Percentiles rank a stretch among this genome's conserved stretches.
Evolutionary conservation across 2,797 vertebrate species (phyloP).

Genomic region (Melanogrammus aeglefinus): DNA sequence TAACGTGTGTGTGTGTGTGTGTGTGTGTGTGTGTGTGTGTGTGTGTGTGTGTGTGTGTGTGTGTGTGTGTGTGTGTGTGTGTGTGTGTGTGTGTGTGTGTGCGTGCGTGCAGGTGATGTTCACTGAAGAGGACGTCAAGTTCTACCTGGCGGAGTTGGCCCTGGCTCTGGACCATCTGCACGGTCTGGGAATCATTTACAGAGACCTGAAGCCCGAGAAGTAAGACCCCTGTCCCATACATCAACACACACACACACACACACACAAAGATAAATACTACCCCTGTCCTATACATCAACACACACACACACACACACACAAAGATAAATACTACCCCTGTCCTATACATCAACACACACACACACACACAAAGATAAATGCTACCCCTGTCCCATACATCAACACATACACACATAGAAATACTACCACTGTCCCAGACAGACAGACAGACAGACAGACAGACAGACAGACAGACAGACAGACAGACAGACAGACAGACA

Average conservation of each 20-base stretch:
- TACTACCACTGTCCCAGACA: neutral
- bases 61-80: conserved; percentile 1
- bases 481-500: neutral
- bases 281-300: neutral
- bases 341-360: neutral
- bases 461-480: neutral
- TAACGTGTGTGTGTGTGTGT: neutral
- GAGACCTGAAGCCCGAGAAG: conserved; percentile 97
- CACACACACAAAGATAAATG: neutral
- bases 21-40: conserved; percentile 1
- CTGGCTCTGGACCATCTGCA: conserved; percentile 94
- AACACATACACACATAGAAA: neutral
- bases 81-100: conserved; percentile 14
- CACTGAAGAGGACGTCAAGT: conserved; percentile 98
- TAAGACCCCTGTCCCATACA: conserved; percentile 35
- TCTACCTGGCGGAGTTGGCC: conserved; percentile 92
- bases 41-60: conserved; percentile 1
- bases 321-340: neutral
- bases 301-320: neutral
- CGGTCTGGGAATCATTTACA: conserved; percentile 92
- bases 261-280: neutral
- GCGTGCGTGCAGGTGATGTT: conserved; percentile 84
- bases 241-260: conserved; percentile 13
- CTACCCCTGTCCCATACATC: neutral
- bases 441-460: neutral